These are phyloP conservation scores for Odontothrips loti DNA, from an alignment of 2,888 invertebrate genomes.

Conservation along the genomic window DNA sequence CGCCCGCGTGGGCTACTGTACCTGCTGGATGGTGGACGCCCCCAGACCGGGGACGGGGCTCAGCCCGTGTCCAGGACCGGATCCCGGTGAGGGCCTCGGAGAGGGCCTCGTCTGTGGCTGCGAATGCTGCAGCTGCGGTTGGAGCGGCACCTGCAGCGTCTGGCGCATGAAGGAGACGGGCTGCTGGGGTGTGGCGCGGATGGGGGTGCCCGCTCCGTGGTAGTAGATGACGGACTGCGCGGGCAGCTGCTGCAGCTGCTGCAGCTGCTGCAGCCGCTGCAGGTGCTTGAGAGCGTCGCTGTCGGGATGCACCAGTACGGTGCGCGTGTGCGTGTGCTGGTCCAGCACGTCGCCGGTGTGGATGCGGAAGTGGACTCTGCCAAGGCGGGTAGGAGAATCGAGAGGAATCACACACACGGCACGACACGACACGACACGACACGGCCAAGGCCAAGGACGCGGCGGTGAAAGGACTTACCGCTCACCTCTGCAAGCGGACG, in stretches of 20 bases:
- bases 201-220: not conserved
- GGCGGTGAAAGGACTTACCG: not conserved
- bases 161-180: slow-evolving; percentile 21
- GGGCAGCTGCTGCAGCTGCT: slow-evolving; percentile 17
- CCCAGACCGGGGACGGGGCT: not conserved
- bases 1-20: not conserved
- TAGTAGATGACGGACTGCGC: not conserved
- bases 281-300: not conserved
- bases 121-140: not conserved
- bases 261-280: not conserved
- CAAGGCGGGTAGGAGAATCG: not conserved
- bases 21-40: not conserved
- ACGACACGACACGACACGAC: too few relatives aligned
- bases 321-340: slow-evolving; percentile 23
- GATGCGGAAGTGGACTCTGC: slow-evolving; percentile 16
- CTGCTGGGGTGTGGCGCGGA: slow-evolving; percentile 2
- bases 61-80: too few relatives aligned
- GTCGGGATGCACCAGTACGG: not conserved
- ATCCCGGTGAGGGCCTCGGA: not conserved
- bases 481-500: not conserved
- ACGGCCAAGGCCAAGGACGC: too few relatives aligned
- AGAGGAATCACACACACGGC: too few relatives aligned
- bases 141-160: slow-evolving; percentile 1
- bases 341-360: slow-evolving; percentile 14
- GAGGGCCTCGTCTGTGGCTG: not conserved